These are phyloP conservation scores for Archaeoteleia sp. DNA, from an alignment of 2,888 invertebrate species.

Conservation along the genomic window DNA sequence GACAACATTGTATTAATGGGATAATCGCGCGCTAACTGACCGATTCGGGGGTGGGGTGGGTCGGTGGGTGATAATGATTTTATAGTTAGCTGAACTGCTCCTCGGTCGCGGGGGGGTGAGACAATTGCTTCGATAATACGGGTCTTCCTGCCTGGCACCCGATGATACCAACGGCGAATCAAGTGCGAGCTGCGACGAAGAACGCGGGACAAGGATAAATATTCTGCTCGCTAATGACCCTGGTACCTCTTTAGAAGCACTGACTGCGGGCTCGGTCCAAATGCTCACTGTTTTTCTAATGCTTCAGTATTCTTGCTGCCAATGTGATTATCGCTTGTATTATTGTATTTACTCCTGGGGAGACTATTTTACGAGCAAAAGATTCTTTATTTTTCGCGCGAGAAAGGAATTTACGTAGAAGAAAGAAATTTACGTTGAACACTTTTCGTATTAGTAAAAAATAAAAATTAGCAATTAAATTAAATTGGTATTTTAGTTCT, in stretches of 20 bases:
- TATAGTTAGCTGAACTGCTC: conserved; percentile 69
- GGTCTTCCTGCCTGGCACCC: conserved; percentile 75
- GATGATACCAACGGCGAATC: conserved; percentile 73
- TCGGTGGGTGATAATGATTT: conserved; percentile 72
- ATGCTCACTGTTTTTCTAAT: conserved; percentile 1
- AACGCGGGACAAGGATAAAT: conserved; percentile 65
- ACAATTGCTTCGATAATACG: conserved; percentile 74
- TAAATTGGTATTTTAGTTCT: too few species aligned
- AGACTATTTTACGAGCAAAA: too few species aligned
- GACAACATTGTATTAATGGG: conserved; percentile 71
- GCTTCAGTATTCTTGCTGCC: too few species aligned
- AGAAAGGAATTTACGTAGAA: too few species aligned
- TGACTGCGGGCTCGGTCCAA: conserved; percentile 57
- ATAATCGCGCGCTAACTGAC: conserved; percentile 69
- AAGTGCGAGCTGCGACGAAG: conserved; percentile 67
- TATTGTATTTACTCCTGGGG: too few species aligned
- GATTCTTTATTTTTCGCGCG: too few species aligned
- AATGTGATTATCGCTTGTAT: too few species aligned
- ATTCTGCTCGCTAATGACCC: conserved; percentile 67
- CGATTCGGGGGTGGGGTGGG: conserved; percentile 54
- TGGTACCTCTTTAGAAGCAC: conserved; percentile 59
- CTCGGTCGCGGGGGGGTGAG: conserved; percentile 69
- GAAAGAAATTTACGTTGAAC: too few species aligned
- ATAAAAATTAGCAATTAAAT: too few species aligned
- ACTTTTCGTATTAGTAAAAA: too few species aligned